phyloP scores from a whole-genome alignment of 2,113 vertebrate genomes.

The Misgurnus anguillicaudatus region DNA sequence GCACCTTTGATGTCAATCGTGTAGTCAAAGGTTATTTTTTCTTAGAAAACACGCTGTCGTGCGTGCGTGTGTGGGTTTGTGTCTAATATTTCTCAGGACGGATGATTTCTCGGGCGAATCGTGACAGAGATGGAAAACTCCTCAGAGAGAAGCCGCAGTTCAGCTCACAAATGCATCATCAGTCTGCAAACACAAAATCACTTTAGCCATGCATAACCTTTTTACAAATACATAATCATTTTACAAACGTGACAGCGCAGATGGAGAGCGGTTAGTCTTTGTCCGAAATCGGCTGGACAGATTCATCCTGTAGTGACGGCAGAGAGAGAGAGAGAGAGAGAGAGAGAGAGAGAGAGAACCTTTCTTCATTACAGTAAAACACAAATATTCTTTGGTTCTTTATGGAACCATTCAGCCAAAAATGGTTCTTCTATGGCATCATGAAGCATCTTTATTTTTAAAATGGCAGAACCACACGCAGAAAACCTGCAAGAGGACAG shows the following conservation, averaged over 20 bases:
- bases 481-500: slow-evolving; percentile 45
- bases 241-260: slow-evolving; percentile 18
- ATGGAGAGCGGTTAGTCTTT: background rate
- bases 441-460: no score
- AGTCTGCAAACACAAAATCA: slow-evolving; percentile 18
- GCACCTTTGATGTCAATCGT: background rate
- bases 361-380: no score
- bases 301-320: background rate
- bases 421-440: no score
- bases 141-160: background rate
- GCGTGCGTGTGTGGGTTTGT: background rate
- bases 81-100: slow-evolving; percentile 16
- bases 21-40: background rate
- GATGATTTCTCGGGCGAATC: background rate
- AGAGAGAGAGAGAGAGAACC: background rate
- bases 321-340: background rate
- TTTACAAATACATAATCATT: slow-evolving; percentile 42
- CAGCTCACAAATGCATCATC: slow-evolving; percentile 20
- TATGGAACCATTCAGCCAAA: no score
- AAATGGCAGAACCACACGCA: slow-evolving; percentile 52
- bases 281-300: background rate
- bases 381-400: no score
- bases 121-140: slow-evolving; percentile 30
- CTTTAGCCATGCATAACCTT: slow-evolving; percentile 27
- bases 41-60: background rate